phyloP scores from a whole-genome alignment of 2,888 invertebrate genomes.

The Kryphioiulus occultus region DNA sequence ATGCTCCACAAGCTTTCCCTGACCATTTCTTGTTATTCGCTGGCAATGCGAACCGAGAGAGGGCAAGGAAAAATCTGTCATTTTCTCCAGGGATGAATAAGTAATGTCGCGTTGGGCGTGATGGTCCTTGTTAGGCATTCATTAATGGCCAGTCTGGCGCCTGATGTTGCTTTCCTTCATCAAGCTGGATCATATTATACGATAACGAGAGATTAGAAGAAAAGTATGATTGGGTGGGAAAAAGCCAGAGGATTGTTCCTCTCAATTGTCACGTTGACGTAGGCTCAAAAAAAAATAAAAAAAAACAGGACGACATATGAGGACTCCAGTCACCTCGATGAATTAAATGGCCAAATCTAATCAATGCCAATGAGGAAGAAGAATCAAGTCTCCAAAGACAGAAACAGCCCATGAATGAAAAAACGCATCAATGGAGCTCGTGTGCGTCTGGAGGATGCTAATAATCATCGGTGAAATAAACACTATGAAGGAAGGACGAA shows the following conservation, averaged over 20 bases:
- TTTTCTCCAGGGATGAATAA: conserved; percentile 48
- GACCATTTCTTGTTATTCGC: conserved; percentile 41
- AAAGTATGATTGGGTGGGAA: conserved; percentile 39
- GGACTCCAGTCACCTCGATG: conserved; percentile 40
- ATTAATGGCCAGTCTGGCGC: conserved; percentile 48
- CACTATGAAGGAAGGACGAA: not conserved
- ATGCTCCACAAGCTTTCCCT: conserved; percentile 45
- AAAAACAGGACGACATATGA: conserved; percentile 17
- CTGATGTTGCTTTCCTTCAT: conserved; percentile 40
- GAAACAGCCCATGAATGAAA: conserved; percentile 29
- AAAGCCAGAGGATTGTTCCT: conserved; percentile 44
- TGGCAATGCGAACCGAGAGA: conserved; percentile 26
- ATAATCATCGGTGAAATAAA: not conserved
- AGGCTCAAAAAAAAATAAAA: conserved; percentile 1
- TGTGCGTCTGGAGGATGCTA: conserved; percentile 21
- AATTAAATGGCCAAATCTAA: conserved; percentile 39
- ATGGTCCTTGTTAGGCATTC: conserved; percentile 50
- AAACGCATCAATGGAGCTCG: conserved; percentile 36
- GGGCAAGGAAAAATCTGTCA: conserved; percentile 44
- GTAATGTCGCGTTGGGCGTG: conserved; percentile 49
- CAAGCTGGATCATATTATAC: conserved; percentile 17
- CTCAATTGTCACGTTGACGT: conserved; percentile 41
- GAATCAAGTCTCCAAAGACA: conserved; percentile 17
- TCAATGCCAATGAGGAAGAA: conserved; percentile 40
- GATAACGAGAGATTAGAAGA: conserved; percentile 40